Percentiles rank a stretch among this genome's conserved stretches.
These are phyloP conservation scores for Sebastolobus altivelis DNA, from an alignment of 2,797 vertebrate species.

Conservation along the genomic window DNA sequence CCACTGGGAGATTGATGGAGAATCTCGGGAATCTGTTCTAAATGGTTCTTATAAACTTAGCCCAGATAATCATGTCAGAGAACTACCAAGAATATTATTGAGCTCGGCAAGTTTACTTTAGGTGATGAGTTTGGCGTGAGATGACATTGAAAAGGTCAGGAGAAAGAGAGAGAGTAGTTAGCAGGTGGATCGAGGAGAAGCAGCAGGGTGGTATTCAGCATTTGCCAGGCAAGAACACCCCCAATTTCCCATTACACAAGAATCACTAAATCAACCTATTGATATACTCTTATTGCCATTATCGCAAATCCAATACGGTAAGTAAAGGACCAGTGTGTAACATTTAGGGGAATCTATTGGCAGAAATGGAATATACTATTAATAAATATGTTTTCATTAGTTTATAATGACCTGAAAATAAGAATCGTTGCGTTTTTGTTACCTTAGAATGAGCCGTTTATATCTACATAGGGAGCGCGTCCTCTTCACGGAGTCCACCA, in stretches of 20 bases:
- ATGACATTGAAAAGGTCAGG: background rate
- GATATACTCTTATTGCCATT: background rate
- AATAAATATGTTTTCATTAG: too few relatives aligned
- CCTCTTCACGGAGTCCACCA: too few relatives aligned
- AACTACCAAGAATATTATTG: background rate
- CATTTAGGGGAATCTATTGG: too few relatives aligned
- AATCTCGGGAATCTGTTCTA: too few relatives aligned
- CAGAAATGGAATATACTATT: too few relatives aligned
- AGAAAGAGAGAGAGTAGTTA: background rate
- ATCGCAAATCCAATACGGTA: background rate
- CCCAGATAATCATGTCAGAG: constrained; percentile 14
- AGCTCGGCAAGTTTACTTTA: background rate
- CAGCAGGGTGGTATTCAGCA: background rate
- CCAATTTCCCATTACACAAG: background rate
- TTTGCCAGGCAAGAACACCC: background rate
- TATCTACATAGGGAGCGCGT: too few relatives aligned
- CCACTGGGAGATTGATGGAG: background rate
- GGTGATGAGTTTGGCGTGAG: constrained; percentile 9
- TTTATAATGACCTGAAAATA: too few relatives aligned
- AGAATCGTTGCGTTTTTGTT: too few relatives aligned
- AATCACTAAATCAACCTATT: background rate
- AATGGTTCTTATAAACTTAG: too few relatives aligned
- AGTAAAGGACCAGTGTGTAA: background rate
- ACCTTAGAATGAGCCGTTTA: too few relatives aligned
- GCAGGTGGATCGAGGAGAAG: background rate